A percentile compares a stretch with the other conserved stretches of the same genome.
Conservation (phyloP, 1,140 invertebrate species). For the Andricus grossulariae region DNA sequence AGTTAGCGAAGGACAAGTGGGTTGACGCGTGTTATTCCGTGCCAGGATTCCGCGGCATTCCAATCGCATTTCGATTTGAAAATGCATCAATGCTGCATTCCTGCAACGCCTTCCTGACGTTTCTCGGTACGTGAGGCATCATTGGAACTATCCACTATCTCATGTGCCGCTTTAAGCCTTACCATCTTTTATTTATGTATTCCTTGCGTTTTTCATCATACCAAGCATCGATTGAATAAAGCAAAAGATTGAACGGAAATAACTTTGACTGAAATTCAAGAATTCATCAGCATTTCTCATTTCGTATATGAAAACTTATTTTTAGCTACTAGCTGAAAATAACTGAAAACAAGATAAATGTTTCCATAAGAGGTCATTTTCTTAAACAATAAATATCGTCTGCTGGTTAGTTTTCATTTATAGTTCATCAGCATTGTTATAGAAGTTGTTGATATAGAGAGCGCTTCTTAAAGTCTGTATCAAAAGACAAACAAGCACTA, state of each 20-base stretch:
- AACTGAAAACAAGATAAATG: too few relatives aligned
- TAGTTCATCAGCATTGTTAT: neutral
- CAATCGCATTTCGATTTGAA: constrained; percentile 32
- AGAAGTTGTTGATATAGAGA: too few relatives aligned
- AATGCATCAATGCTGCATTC: constrained; percentile 44
- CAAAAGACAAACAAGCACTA: too few relatives aligned
- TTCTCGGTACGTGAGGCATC: constrained; percentile 39
- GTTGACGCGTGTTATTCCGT: constrained; percentile 32
- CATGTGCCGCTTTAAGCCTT: constrained; percentile 36
- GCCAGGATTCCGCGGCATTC: constrained; percentile 30
- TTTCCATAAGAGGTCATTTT: neutral
- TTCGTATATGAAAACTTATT: too few relatives aligned
- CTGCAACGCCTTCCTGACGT: constrained; percentile 28
- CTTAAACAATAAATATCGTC: neutral
- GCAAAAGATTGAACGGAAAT: too few relatives aligned
- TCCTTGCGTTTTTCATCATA: constrained; percentile 6
- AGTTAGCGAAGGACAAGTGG: neutral
- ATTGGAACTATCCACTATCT: constrained; percentile 6
- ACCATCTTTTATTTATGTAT: constrained; percentile 45
- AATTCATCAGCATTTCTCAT: too few relatives aligned
- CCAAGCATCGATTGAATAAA: too few relatives aligned
- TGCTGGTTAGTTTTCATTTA: neutral
- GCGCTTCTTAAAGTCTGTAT: too few relatives aligned
- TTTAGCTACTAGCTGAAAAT: too few relatives aligned
- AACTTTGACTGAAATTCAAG: too few relatives aligned